Evolutionary conservation across 2,888 invertebrate species (phyloP), one percentile per base, ranked within the genome.

Genomic region (Leucophenga montana): DNA sequence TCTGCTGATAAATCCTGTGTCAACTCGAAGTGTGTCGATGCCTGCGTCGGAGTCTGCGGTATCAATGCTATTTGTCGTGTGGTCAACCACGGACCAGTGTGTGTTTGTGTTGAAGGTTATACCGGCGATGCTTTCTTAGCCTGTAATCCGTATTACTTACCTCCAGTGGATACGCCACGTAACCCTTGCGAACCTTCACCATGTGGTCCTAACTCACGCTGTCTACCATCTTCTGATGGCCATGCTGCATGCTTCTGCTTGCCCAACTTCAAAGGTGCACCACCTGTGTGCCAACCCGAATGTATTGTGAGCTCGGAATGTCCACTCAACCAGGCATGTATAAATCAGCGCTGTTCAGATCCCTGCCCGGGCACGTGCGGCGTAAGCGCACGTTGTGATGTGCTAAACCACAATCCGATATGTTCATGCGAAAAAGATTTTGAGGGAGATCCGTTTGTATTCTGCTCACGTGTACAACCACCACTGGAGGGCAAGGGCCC

Each of bases 361-460:
- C 95, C 95, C n/a, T 96, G 95, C 81, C 93, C 92, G 20, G 94
- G 94, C 59, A 94, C 94, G 71, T 96, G 96, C 86, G 96, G 95
- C 18, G 88, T 92, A 2, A 92, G 92, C 70, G 95, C 96, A 0
- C 89, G 92, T 53, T 96, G 96, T 85, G 91, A 92, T 64, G 94
- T 95, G 0, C 91, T 95, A 31, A 94, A 95, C 85, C 96, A 96
- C 85, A 95, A 95, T 87, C 95, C 96, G 3, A 93, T 95, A 77
- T 96, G 96, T 84, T 94, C 92, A 75, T 96, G 96, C 86, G 92
- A 93, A 44, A 88, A 90, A 20, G 94, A 92, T 46, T 92, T 92
- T 85, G 91, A 93, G 71, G 96, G 96, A 13, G 95, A 96, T 92
- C 96, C 96, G 59, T 95, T 95, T 83, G 90, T 92, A 13, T 92